Percentiles rank a stretch among this genome's conserved stretches.
Conservation (phyloP, 2,113 vertebrate species). For the Sialia sialis region DNA sequence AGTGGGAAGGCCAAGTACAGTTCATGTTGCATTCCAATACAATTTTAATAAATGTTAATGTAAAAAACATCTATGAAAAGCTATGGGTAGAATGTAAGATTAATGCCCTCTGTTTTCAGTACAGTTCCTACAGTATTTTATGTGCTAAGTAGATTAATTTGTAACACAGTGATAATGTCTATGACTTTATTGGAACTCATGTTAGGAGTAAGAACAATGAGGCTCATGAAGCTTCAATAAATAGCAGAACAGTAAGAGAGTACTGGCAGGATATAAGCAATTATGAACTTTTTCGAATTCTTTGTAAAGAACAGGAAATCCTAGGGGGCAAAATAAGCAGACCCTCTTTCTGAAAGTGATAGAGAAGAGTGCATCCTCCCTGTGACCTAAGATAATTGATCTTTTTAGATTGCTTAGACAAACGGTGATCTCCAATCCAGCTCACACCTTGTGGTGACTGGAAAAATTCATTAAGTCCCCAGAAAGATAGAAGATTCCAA, state of each 20-base stretch:
- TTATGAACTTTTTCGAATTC: not conserved
- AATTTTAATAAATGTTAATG: not conserved
- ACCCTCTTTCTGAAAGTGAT: not conserved
- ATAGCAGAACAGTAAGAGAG: not conserved
- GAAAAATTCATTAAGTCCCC: not conserved
- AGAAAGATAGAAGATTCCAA: not conserved
- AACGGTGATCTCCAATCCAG: not conserved
- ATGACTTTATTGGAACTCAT: not conserved
- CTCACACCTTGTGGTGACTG: not conserved
- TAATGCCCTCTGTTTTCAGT: not conserved
- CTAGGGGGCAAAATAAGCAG: not conserved
- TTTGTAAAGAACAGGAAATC: not conserved
- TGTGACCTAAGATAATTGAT: not conserved
- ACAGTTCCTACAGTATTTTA: not conserved
- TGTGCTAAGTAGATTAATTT: not conserved
- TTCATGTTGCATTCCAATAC: not conserved
- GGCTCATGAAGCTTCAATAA: not conserved
- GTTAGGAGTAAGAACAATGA: not conserved
- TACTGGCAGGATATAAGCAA: not conserved
- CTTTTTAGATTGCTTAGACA: not conserved
- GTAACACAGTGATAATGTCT: not conserved
- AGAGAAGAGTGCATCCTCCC: not conserved
- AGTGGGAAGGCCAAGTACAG: not conserved
- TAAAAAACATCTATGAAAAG: not conserved
- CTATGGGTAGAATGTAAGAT: not conserved